Percentiles rank a stretch among this genome's conserved stretches.
Conservation (phyloP, 2,797 vertebrate species). For the Acanthiza pusilla region DNA sequence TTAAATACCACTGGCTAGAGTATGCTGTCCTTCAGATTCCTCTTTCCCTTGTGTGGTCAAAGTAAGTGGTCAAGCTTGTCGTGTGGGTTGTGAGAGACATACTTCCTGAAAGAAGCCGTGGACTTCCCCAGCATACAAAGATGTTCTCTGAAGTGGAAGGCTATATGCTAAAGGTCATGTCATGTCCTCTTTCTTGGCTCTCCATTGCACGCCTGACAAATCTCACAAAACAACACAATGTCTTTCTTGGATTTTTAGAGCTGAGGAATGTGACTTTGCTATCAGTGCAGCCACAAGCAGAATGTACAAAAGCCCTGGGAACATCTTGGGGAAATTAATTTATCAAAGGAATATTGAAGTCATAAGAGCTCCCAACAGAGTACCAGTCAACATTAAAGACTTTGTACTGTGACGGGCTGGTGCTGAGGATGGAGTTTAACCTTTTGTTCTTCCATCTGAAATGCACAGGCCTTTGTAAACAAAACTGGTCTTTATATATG, state of each 20-base stretch:
- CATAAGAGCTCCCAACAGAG: slow-evolving; percentile 3
- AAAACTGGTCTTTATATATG: background rate
- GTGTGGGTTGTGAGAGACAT: background rate
- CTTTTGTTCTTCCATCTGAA: background rate
- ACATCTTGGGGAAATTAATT: slow-evolving; percentile 30
- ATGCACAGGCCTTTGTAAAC: background rate
- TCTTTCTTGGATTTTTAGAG: slow-evolving; percentile 3
- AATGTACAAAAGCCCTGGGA: slow-evolving; percentile 62
- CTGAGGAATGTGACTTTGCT: slow-evolving; percentile 41
- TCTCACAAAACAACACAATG: background rate
- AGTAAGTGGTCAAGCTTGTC: background rate
- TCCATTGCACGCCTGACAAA: slow-evolving; percentile 22
- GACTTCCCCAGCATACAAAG: background rate
- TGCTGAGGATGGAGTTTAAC: background rate
- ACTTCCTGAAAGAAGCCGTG: background rate
- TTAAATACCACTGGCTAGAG: background rate
- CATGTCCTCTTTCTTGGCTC: background rate
- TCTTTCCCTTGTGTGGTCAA: background rate
- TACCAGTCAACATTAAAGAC: background rate
- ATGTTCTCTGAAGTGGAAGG: slow-evolving; percentile 16
- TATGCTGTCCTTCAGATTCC: background rate
- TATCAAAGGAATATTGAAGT: background rate
- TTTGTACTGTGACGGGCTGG: background rate
- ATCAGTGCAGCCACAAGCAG: slow-evolving; percentile 39
- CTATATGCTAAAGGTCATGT: background rate